Evolutionary conservation across 2,888 invertebrate species (phyloP), one percentile per base, ranked within the genome.

Genomic region (Halictus quadricinctus): DNA sequence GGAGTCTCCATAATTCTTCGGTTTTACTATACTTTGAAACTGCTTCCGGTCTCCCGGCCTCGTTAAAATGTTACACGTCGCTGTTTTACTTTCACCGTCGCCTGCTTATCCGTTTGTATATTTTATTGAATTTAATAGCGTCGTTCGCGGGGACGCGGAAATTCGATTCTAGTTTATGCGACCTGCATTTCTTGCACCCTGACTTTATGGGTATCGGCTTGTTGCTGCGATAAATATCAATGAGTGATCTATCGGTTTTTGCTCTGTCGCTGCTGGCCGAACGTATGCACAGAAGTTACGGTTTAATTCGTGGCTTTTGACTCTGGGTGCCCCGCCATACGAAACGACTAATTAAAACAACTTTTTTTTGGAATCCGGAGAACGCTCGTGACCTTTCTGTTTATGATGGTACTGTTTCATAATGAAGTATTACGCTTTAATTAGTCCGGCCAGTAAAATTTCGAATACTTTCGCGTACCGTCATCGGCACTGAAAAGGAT

Each of bases 21-120:
- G 81, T 58, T 82, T 78, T 78, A 74, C 41, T 69, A 50, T 48
- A 58, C 82, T 84, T 70, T 78, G 21, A 79, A 50, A 66, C 54
- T 72, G n/a, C 72, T 50, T 64, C 76, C 69, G 41, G 15, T 58
- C 12, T 50, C 82, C 78, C 76, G 50, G 36, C 12, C 43, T 73
- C 21, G 70, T 41, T 43, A 25, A 72, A 76, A 69, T 50, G 25
- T 82, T 58, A 54, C 50, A 43, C 12, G 70, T 58, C 48, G 13
- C 13, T 4, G 46, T 60, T 25, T 43, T 25, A 70, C 18, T 54
- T 25, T 78, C 48, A 70, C 29, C 41, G n/a, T 10, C 18, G 29
- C 5, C 25, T 15, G 10, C 5, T 29, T 41, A 3, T 54, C 54
- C 48, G 4, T 46, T 72, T n/a, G 48, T 76, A 76, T 54, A 41